Evolutionary conservation across 2,888 invertebrate genomes (phyloP).

Genomic region (Caenorhabditis japonica): DNA sequence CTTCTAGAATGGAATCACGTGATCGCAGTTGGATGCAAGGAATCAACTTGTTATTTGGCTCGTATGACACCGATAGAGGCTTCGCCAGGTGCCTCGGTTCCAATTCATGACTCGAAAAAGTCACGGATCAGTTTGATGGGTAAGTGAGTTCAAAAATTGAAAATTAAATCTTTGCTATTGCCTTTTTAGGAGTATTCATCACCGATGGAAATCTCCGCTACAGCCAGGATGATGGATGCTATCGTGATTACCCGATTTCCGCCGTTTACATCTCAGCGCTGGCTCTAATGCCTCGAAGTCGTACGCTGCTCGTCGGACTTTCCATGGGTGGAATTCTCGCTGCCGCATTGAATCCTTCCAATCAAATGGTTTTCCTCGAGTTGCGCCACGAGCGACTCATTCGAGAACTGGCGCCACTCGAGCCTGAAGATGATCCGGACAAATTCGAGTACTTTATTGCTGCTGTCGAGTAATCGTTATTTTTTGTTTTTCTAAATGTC

Average conservation of each 20-base stretch:
- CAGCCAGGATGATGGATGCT: slow-evolving; percentile 1
- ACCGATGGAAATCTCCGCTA: not conserved
- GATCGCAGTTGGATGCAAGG: slow-evolving; percentile 29
- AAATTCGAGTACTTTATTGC: slow-evolving; percentile 52
- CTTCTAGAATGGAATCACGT: slow-evolving; percentile 28
- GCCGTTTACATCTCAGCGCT: slow-evolving; percentile 30
- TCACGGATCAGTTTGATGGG: no score
- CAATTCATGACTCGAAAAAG: no score
- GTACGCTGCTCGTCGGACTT: slow-evolving; percentile 47
- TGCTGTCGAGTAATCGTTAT: slow-evolving; percentile 29
- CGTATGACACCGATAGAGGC: not conserved
- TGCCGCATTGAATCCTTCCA: slow-evolving; percentile 42
- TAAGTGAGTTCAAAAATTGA: not conserved
- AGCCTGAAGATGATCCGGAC: slow-evolving; percentile 56
- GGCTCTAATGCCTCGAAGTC: slow-evolving; percentile 46
- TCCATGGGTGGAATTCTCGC: slow-evolving; percentile 52
- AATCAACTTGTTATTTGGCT: slow-evolving; percentile 13
- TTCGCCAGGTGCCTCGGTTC: not conserved
- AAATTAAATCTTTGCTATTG: no score
- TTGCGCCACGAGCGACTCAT: slow-evolving; percentile 39
- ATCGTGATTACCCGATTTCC: slow-evolving; percentile 6
- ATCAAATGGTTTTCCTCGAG: slow-evolving; percentile 31
- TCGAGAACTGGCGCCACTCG: slow-evolving; percentile 35
- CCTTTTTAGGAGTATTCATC: slow-evolving; percentile 15
- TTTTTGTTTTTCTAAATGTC: not conserved